Percentiles rank a stretch among this genome's conserved stretches.
Conservation (phyloP, 2,797 vertebrate species). For the Philypnodon macrostomus region DNA sequence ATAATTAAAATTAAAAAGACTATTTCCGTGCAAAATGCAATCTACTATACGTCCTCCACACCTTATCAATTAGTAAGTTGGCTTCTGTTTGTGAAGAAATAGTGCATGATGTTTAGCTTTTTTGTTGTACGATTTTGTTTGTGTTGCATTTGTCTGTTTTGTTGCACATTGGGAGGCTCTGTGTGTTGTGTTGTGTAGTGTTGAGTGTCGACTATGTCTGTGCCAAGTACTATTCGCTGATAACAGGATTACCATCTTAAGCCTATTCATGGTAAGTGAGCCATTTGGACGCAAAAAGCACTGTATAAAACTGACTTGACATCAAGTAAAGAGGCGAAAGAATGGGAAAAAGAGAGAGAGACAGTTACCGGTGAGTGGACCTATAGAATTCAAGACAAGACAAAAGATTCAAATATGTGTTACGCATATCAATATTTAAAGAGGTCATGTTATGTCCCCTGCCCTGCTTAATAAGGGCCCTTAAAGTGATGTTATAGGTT, state of each 20-base stretch:
- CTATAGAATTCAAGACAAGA: slow-evolving; percentile 40
- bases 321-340: slow-evolving; percentile 59
- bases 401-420: slow-evolving; percentile 37
- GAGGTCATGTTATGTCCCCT: too few relatives aligned
- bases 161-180: slow-evolving; percentile 15
- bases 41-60: slow-evolving; percentile 32
- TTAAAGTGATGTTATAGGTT: too few relatives aligned
- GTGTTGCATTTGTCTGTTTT: slow-evolving; percentile 11
- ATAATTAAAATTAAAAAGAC: slow-evolving; percentile 58
- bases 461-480: too few relatives aligned
- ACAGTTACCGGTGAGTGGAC: slow-evolving; percentile 37
- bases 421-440: too few relatives aligned
- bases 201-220: slow-evolving; percentile 22
- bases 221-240: slow-evolving; percentile 69
- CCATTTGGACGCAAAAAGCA: slow-evolving; percentile 70
- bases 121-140: slow-evolving; percentile 21
- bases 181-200: slow-evolving; percentile 30
- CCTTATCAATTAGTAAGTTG: slow-evolving; percentile 35
- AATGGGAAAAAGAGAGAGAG: slow-evolving; percentile 51
- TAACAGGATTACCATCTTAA: slow-evolving; percentile 77
- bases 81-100: slow-evolving; percentile 29
- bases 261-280: slow-evolving; percentile 69
- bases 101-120: slow-evolving; percentile 20
- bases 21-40: slow-evolving; percentile 40
- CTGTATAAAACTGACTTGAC: slow-evolving; percentile 57